Base-by-base conservation (phyloP, 2,113 vertebrate genomes). In the Rhinoptilus africanus region DNA sequence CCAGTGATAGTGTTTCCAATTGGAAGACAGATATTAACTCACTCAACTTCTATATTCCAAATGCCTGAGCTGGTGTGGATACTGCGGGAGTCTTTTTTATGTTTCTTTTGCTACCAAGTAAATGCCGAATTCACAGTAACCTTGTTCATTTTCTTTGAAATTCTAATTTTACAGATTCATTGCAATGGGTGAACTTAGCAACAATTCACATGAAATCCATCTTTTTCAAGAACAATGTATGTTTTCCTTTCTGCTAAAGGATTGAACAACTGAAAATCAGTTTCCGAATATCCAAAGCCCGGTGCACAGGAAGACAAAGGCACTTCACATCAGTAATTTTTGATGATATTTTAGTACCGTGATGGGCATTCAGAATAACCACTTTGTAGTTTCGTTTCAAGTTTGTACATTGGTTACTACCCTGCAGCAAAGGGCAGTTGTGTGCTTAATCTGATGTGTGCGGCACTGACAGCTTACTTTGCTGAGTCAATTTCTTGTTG, bases 401-500 rank as follows among this genome's bases (percentile, higher is more conserved):
- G n/a, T 85, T 85, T 48, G 27, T 56, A 28, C 32, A 35, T 12
- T 45, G 27, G 12, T 74, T 95, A 80, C 34, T 90, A 64, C 30
- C 34, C 39, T 85, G 48, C 56, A 84, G 80, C 69, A 24, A 30
- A 78, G 92, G 76, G 48, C 91, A 92, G 76, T 57, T 93, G 34
- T 68, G 50, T 60, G 76, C 69, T 84, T 93, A 39, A 85, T 92
- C 73, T 93, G 92, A 89, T 89, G 64, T 75, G 48, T 59, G 57
- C 0, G 21, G 48, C 92, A 69, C 88, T 62, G 73, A 43, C 69
- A 92, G 56, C 73, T 93, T 84, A 64, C 63, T 93, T 86, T 85
- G 91, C 88, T 91, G 91, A 91, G 88, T 93, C 86, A 87, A 85
- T 91, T 78, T 89, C 78, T 93, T 54, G 9, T 54, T 91, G 60